phyloP scores from a whole-genome alignment of 2,113 vertebrate species.

The Gallinago paraguaiae region DNA sequence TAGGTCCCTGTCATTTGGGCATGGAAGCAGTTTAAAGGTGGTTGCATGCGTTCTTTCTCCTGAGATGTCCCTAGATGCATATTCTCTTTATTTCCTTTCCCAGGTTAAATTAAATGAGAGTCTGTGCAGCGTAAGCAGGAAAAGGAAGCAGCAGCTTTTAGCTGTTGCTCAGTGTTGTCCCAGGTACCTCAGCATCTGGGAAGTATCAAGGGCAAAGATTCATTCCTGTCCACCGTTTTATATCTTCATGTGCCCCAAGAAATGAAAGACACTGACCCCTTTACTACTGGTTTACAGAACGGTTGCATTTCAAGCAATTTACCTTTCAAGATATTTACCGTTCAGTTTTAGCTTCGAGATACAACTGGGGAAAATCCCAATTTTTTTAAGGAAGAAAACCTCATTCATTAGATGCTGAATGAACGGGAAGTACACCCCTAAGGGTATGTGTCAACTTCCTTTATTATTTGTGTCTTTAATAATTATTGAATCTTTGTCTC shows the following conservation, averaged over 20 bases:
- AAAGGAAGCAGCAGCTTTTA: neutral
- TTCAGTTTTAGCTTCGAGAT: neutral
- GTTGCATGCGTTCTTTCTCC: neutral
- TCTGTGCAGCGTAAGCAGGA: neutral
- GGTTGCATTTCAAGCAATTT: neutral
- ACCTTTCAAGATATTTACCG: neutral
- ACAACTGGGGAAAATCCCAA: neutral
- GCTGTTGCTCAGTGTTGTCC: neutral
- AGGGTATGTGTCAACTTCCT: neutral
- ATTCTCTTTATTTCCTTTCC: neutral
- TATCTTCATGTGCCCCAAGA: neutral
- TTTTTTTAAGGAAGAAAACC: neutral
- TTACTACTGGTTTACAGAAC: neutral
- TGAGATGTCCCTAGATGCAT: neutral
- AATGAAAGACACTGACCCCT: neutral
- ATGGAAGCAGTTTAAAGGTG: neutral
- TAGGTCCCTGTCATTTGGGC: neutral
- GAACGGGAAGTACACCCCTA: neutral
- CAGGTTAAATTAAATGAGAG: neutral
- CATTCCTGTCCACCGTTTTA: neutral
- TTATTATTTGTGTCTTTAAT: neutral
- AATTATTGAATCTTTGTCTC: neutral
- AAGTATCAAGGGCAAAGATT: neutral
- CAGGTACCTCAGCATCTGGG: neutral
- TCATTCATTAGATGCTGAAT: neutral